These are phyloP conservation scores for Lithodes maja DNA, from an alignment of 2,888 invertebrate species.

Conservation along the genomic window DNA sequence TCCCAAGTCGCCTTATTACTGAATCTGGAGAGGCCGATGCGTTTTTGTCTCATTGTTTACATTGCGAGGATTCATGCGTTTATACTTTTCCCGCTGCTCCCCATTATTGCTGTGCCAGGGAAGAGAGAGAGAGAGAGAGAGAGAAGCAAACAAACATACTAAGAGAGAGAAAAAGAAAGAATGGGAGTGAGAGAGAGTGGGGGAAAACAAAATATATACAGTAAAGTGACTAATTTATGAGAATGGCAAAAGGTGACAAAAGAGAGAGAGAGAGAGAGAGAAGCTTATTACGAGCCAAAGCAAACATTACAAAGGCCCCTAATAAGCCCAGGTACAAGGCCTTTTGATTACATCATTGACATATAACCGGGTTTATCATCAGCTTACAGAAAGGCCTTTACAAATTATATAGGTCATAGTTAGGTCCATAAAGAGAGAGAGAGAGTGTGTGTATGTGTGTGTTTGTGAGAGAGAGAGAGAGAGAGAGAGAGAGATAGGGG, in stretches of 20 bases:
- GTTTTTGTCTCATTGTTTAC: neutral
- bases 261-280: neutral
- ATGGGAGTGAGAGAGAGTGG: neutral
- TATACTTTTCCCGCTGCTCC: neutral
- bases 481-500: too few relatives aligned
- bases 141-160: neutral
- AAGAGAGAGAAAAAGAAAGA: neutral
- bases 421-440: too few relatives aligned
- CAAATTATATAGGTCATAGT: too few relatives aligned
- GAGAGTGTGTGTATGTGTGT: too few relatives aligned
- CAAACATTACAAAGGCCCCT: too few relatives aligned
- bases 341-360: too few relatives aligned
- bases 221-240: neutral
- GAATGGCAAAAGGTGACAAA: neutral
- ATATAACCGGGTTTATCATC: too few relatives aligned
- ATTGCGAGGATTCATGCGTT: neutral
- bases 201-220: neutral
- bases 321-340: too few relatives aligned
- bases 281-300: too few relatives aligned
- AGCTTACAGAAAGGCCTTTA: too few relatives aligned
- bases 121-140: neutral
- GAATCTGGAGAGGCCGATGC: neutral
- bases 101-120: neutral
- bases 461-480: too few relatives aligned
- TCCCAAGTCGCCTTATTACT: neutral